Evolutionary conservation across 2,113 vertebrate species (phyloP).

Genomic region (Epinephelus fuscoguttatus): DNA sequence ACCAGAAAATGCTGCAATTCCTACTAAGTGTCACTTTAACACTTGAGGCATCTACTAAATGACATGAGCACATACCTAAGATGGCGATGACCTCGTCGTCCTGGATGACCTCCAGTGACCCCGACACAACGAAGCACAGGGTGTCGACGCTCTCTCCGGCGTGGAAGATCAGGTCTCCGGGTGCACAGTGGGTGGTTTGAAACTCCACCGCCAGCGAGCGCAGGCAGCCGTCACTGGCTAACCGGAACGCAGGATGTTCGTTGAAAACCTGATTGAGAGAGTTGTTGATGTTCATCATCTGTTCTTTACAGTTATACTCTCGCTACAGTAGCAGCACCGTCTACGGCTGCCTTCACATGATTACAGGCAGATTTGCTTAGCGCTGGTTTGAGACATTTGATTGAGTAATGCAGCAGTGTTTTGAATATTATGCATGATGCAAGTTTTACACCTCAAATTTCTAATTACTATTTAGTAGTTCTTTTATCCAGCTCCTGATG

Average conservation of each 20-base stretch:
- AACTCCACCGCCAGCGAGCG: constrained; percentile 96
- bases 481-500: no score
- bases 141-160: constrained; percentile 96
- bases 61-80: constrained; percentile 85
- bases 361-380: neutral
- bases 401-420: no score
- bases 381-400: no score
- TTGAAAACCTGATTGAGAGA: constrained; percentile 87
- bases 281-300: neutral
- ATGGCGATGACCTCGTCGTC: constrained; percentile 99
- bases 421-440: no score
- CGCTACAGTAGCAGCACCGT: neutral
- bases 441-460: no score
- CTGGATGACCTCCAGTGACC: constrained; percentile 98
- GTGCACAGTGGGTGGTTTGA: constrained; percentile 96
- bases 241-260: constrained; percentile 95
- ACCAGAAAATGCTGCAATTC: no score
- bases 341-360: neutral
- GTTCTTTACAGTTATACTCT: neutral
- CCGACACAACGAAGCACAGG: constrained; percentile 96
- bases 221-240: constrained; percentile 96
- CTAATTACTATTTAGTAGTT: no score
- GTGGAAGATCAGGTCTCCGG: constrained; percentile 97
- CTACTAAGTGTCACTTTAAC: no score
- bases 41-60: no score